These are phyloP conservation scores for Sminthurinus signatus DNA, from an alignment of 1,140 invertebrate genomes.

Conservation along the genomic window DNA sequence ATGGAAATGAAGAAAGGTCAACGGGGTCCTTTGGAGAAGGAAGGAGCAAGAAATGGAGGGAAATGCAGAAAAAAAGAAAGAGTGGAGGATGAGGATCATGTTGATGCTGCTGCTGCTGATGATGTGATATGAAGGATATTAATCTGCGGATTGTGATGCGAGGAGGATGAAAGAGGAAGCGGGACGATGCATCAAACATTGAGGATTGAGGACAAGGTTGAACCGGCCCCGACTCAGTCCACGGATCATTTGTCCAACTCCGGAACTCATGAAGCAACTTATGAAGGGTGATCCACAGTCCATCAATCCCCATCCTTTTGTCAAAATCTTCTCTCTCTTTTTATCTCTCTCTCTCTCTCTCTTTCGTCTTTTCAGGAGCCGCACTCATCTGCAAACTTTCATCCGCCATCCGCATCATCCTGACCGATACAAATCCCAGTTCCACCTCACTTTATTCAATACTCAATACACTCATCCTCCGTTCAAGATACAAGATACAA, in stretches of 20 bases:
- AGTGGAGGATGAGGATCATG: not conserved
- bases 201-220: constrained; percentile 4
- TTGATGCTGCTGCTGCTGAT: no score
- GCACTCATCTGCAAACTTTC: constrained; percentile 37
- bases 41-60: not conserved
- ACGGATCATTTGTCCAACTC: constrained; percentile 36
- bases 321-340: constrained; percentile 25
- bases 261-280: no score
- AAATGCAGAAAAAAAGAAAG: not conserved
- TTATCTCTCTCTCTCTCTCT: constrained; percentile 15
- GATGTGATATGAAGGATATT: no score
- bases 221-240: not conserved
- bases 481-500: no score
- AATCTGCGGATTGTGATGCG: no score
- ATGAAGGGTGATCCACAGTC: constrained; percentile 38
- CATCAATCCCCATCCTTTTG: constrained; percentile 38
- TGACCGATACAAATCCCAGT: no score
- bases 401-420: no score
- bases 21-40: no score
- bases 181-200: not conserved
- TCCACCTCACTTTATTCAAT: no score
- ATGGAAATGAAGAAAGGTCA: no score
- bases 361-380: not conserved
- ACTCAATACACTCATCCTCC: no score
- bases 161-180: no score